A percentile compares a stretch with the other conserved stretches of the same genome.
Conservation (phyloP, 2,797 vertebrate genomes). For the Sus cebifrons region DNA sequence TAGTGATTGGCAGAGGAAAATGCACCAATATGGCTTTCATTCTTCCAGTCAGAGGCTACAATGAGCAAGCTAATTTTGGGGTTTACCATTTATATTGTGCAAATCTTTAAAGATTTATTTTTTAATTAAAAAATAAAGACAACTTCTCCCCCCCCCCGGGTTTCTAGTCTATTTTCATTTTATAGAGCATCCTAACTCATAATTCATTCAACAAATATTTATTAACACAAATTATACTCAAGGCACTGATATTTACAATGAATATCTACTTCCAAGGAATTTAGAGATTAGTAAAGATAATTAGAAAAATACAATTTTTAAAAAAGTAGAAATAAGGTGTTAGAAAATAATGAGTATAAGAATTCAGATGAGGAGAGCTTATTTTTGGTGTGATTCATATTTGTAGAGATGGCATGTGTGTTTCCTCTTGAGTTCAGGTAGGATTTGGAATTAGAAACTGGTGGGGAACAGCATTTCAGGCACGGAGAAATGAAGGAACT, state of each 20-base stretch:
- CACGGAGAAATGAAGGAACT: background rate
- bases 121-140: background rate
- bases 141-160: background rate
- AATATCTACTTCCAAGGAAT: slow-evolving; percentile 15
- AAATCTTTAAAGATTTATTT: slow-evolving; percentile 24
- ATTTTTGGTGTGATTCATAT: background rate
- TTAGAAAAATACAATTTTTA: background rate
- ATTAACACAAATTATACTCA: slow-evolving; percentile 20
- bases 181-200: background rate
- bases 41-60: background rate
- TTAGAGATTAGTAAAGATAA: background rate
- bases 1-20: background rate
- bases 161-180: slow-evolving; percentile 43
- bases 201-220: slow-evolving; percentile 20
- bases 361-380: slow-evolving; percentile 6
- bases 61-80: background rate
- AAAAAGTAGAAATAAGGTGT: background rate
- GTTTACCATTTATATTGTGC: background rate
- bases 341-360: background rate
- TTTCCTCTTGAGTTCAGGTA: background rate
- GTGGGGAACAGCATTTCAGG: background rate
- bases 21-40: background rate
- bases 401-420: background rate
- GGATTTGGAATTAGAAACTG: slow-evolving; percentile 27
- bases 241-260: background rate